Conservation (phyloP, 2,797 vertebrate genomes). For the Acanthopagrus latus region DNA sequence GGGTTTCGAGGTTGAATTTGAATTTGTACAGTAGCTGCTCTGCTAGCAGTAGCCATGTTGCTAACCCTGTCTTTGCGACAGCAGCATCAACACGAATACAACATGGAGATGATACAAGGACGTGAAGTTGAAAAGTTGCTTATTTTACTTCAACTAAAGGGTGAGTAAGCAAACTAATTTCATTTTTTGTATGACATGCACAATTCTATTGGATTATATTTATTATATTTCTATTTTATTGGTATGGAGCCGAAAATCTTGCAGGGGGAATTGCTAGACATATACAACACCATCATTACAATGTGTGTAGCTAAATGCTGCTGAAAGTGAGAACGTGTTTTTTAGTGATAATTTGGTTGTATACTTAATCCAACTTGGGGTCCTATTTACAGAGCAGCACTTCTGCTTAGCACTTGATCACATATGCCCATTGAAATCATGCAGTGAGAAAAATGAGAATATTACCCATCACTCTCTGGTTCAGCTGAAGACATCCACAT, state of each 20-base stretch:
- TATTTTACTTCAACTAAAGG: neutral
- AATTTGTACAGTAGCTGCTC: too few species aligned
- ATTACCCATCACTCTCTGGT: neutral
- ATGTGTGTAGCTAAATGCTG: neutral
- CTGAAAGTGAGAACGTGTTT: neutral
- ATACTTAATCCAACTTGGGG: neutral
- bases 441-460: neutral
- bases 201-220: too few species aligned
- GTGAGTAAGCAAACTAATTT: neutral
- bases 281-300: neutral
- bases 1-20: too few species aligned
- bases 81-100: too few species aligned
- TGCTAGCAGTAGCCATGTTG: too few species aligned
- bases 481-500: slow-evolving; percentile 8
- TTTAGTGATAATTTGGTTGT: neutral
- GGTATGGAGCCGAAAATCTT: neutral
- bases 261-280: neutral
- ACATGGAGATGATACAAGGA: too few species aligned
- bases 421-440: neutral
- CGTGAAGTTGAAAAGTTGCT: too few species aligned
- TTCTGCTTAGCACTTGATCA: neutral
- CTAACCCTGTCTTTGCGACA: too few species aligned
- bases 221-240: neutral
- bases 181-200: neutral
- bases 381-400: neutral